phyloP scores from a whole-genome alignment of 2,797 vertebrate species.

The Labeo calbasu region DNA sequence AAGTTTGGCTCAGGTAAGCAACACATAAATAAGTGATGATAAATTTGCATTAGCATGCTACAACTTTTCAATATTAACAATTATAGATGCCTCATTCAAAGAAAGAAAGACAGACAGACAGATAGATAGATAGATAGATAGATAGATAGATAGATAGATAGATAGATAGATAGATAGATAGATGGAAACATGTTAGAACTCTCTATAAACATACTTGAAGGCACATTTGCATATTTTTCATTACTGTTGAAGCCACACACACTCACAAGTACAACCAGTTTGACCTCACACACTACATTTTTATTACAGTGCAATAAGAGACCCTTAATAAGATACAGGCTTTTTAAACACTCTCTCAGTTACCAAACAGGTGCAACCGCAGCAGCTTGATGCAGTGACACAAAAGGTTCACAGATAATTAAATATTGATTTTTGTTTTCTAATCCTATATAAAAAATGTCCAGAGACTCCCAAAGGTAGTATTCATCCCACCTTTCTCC shows the following conservation, averaged over 20 bases:
- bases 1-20: not conserved
- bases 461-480: constrained; percentile 97
- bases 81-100: not conserved
- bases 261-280: constrained; percentile 47
- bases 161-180: no score
- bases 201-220: not conserved
- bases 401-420: constrained; percentile 99
- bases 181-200: not conserved
- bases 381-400: constrained; percentile 90
- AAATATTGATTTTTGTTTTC: constrained; percentile 99
- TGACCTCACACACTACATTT: constrained; percentile 68
- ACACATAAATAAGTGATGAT: not conserved
- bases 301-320: constrained; percentile 75
- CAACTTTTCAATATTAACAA: not conserved
- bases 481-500: constrained; percentile 86
- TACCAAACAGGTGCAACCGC: constrained; percentile 79
- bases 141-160: no score
- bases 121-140: no score
- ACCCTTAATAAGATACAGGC: constrained; percentile 73
- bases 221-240: not conserved
- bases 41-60: not conserved
- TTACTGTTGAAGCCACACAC: constrained; percentile 1
- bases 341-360: constrained; percentile 88
- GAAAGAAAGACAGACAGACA: not conserved
- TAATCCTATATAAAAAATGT: constrained; percentile 99